Base-by-base conservation (phyloP, 2,888 invertebrate genomes). In the Lissonota sp. region DNA sequence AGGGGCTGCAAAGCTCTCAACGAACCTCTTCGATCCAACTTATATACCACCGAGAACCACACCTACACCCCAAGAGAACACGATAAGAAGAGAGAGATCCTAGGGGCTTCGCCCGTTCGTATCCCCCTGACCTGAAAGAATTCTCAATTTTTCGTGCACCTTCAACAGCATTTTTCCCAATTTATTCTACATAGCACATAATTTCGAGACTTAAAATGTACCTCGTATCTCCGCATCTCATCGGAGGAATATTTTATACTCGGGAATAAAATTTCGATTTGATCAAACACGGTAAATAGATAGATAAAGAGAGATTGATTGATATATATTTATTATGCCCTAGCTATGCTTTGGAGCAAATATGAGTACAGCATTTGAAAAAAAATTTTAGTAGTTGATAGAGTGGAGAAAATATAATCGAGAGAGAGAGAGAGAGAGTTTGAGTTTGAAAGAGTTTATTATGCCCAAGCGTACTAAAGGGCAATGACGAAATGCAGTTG, bases 1-100 rank as follows among this genome's bases (percentile, higher is more conserved):
- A 53, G 53, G 53, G 58, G 69, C 14, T 26, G 46, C 60, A 55
- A 39, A 71, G 53, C 79, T 80, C 75, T 75, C 66, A 60, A 57
- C 67, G 75, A 82, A 74, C 78, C 78, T 71, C 79, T 82, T 82
- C 81, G 74, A 82, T 82, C 79, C 70, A 63, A 78, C 78, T 78
- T 77, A 73, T 70, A 69, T 77, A 77, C 69, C 14, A 60, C 3
- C 58, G 55, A 8, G 69, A 80, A 72, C 51, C 53, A 51, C 55
- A 46, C 57, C 64, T 26, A 12, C 26, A 26, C 26, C 26, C 1
- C 3, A 26, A 62, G 58, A 57, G 57, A 77, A 63, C 71, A 62
- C 66, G 57, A 63, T 7, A 60, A 40, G 10, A 12, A 40, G 5
- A 10, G 4, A 10, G 12, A 60, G 14, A 60, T 6, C 5, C 16